Evolutionary conservation across 1,140 invertebrate genomes (phyloP), one percentile per base, ranked within the genome.

Genomic region (Brachionus sp.): DNA sequence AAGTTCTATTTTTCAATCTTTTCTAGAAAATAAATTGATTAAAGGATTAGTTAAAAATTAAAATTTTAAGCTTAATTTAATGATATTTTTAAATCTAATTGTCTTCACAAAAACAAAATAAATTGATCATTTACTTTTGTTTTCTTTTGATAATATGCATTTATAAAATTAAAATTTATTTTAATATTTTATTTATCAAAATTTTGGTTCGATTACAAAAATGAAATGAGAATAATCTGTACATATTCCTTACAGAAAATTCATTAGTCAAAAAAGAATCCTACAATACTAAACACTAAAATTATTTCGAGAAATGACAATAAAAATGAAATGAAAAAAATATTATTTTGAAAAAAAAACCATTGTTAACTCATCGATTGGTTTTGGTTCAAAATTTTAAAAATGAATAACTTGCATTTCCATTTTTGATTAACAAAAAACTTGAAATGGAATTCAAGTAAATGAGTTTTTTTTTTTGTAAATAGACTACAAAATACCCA

Each of bases 171-270:
- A n/a, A 68, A 68, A 68, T 33, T 12, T 23, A 33, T 68, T 73
- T 73, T 42, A 42, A 73, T 16, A 37, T 39, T 23, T 73, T 73
- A 39, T 39, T 73, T 73, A 39, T 39, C 19, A 73, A 73, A 39
- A 39, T 37, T 42, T 73, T 39, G 68, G 68, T 9, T 39, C 68
- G 68, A 42, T 37, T 73, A 73, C 68, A 73, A 73, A 73, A 73
- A 35, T 10, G 35, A 73, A 73, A 57, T 57, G 50, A 57, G 50
- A 66, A 66, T 33, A 66, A 33, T 37, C 64, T 66, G 64, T 66
- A 33, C 25, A 66, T 66, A 29, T 66, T 57, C 50, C 16, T 57
- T 25, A 57, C 50, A 33, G 64, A 66, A 66, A 66, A 66, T 66
- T 66, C 33, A 33, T 37, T 66, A 10, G n/a, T 33, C 25, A 66